Conservation (phyloP, 2,797 vertebrate species). For the Mus minutoides region DNA sequence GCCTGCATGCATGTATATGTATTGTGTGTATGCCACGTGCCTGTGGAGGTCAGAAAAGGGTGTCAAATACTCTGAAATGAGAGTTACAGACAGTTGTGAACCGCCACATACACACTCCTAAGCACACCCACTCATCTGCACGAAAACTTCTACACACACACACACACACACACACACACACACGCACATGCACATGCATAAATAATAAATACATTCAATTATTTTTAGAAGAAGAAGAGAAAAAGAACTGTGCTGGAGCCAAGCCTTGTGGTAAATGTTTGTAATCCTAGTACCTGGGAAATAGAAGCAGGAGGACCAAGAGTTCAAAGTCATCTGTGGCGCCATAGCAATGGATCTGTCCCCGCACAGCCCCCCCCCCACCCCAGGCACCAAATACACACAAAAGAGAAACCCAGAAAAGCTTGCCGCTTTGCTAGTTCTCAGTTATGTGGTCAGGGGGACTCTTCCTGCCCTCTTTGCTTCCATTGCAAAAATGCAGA, state of each 20-base stretch:
- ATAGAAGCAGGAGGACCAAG: background rate
- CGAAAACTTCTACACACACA: background rate
- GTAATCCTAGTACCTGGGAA: background rate
- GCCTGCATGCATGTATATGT: background rate
- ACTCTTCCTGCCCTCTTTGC: background rate
- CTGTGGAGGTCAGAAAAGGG: background rate
- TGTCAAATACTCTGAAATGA: background rate
- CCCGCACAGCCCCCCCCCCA: background rate
- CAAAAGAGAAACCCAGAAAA: background rate
- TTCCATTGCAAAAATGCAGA: slow-evolving; percentile 23
- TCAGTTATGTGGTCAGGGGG: background rate
- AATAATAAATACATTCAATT: background rate
- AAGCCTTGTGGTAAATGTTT: background rate
- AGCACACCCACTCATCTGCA: background rate
- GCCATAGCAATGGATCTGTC: background rate
- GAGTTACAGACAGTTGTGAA: background rate
- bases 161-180: background rate
- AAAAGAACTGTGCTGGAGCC: too few relatives aligned
- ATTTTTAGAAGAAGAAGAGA: background rate
- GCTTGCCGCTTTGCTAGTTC: background rate
- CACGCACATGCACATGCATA: background rate
- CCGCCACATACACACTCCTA: background rate
- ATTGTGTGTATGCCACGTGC: too few relatives aligned
- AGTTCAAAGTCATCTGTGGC: background rate
- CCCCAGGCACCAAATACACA: background rate